Percentiles rank a stretch among this genome's conserved stretches.
These are phyloP conservation scores for Exaiptasia diaphana DNA, from an alignment of 64 coral and sea anemone genomes.

Conservation along the genomic window DNA sequence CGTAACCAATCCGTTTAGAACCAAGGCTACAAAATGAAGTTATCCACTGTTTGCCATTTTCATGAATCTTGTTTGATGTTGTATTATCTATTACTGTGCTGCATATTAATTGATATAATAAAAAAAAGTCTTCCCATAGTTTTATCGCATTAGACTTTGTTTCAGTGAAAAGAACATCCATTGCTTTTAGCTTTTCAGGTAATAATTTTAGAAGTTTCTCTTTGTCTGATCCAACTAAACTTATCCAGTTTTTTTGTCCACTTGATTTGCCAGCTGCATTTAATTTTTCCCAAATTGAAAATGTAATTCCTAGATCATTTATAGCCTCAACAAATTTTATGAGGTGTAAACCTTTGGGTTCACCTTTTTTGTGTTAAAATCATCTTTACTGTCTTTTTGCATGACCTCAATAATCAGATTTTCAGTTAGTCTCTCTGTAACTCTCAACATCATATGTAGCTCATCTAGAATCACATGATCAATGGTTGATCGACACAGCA, in stretches of 20 bases:
- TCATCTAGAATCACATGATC: conserved; percentile 64
- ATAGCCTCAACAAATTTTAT: conserved; percentile 20
- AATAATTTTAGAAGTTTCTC: conserved; percentile 37
- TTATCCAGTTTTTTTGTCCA: conserved; percentile 20
- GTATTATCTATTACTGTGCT: neutral
- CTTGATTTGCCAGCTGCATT: conserved; percentile 48
- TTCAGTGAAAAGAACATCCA: conserved; percentile 34
- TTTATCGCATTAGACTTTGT: conserved; percentile 15
- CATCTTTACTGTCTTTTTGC: conserved; percentile 40
- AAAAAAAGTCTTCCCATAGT: conserved; percentile 31
- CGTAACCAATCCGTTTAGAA: conserved; percentile 17
- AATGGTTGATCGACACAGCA: neutral
- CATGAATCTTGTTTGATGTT: neutral
- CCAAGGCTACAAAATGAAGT: conserved; percentile 46
- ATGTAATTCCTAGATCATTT: conserved; percentile 30
- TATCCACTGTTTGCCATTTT: conserved; percentile 34
- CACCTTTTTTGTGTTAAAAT: conserved; percentile 3
- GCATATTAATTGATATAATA: conserved; percentile 16
- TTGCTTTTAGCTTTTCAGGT: conserved; percentile 25
- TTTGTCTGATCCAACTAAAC: conserved; percentile 44
- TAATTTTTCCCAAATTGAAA: conserved; percentile 23
- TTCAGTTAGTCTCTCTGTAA: conserved; percentile 35
- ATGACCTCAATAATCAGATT: conserved; percentile 61
- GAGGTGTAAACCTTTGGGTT: conserved; percentile 23
- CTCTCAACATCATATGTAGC: conserved; percentile 57